Conservation (phyloP, 2,797 vertebrate genomes). For the Moxostoma hubbsi region DNA sequence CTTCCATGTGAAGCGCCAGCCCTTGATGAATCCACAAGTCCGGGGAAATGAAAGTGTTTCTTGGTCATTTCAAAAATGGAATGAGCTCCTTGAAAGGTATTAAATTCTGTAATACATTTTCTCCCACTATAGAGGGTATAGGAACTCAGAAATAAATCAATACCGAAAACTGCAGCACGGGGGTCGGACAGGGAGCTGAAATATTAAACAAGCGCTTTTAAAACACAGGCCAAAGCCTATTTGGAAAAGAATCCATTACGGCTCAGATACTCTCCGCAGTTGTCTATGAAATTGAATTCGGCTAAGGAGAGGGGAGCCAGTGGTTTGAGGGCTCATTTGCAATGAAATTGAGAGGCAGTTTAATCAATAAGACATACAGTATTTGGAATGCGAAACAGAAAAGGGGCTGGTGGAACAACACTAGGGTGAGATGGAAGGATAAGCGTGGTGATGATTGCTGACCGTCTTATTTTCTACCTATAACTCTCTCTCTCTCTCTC, state of each 20-base stretch:
- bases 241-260: conserved; percentile 78
- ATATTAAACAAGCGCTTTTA: conserved; percentile 77
- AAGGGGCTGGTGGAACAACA: conserved; percentile 22
- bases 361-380: conserved; percentile 70
- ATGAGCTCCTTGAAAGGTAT: conserved; percentile 70
- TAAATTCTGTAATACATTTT: conserved; percentile 75
- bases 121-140: conserved; percentile 63
- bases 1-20: conserved; percentile 44
- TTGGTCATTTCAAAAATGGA: conserved; percentile 63
- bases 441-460: conserved; percentile 53
- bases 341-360: conserved; percentile 74
- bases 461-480: conserved; percentile 24
- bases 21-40: conserved; percentile 55
- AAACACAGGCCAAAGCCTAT: conserved; percentile 72
- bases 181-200: conserved; percentile 70
- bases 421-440: conserved; percentile 41
- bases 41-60: conserved; percentile 59
- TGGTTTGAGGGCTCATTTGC: conserved; percentile 49
- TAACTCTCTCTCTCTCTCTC: background rate
- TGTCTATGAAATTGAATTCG: conserved; percentile 75
- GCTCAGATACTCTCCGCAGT: conserved; percentile 60
- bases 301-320: conserved; percentile 10
- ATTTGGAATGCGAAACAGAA: conserved; percentile 47
- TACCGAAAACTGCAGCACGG: conserved; percentile 70
- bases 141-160: conserved; percentile 77